These are phyloP conservation scores for Muntiacus muntjak DNA, from an alignment of 2,113 vertebrate species.

Conservation along the genomic window DNA sequence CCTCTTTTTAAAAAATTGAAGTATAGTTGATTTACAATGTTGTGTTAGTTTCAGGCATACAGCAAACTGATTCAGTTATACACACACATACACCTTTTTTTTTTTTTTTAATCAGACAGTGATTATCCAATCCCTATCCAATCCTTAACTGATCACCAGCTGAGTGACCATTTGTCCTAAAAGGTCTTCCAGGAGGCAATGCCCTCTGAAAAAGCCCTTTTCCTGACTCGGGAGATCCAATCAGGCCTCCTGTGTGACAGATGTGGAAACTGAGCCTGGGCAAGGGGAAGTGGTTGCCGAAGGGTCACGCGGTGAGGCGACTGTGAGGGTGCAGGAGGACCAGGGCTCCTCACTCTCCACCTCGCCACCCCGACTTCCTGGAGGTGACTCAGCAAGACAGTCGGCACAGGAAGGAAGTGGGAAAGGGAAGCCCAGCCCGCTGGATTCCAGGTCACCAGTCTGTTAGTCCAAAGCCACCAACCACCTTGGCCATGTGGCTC, in stretches of 20 bases:
- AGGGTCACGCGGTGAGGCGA: conserved; percentile 10
- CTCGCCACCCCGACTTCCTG: conserved; percentile 45
- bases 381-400: conserved; percentile 63
- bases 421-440: conserved; percentile 69
- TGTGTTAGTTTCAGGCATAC: background rate
- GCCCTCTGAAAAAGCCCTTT: background rate
- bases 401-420: conserved; percentile 69
- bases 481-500: conserved; percentile 45
- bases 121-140: background rate
- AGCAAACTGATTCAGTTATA: background rate
- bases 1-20: background rate
- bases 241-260: background rate
- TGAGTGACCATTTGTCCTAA: background rate
- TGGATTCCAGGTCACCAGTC: conserved; percentile 62
- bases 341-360: background rate
- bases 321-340: background rate
- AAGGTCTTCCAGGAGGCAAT: background rate
- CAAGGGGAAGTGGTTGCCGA: conserved; percentile 42
- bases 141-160: background rate
- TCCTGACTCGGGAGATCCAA: background rate
- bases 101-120: background rate
- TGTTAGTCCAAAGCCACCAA: conserved; percentile 57
- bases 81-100: background rate
- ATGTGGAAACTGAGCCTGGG: conserved; percentile 28
- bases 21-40: background rate